Conservation (phyloP, 2,113 vertebrate genomes). For the Nematolebias whitei region DNA sequence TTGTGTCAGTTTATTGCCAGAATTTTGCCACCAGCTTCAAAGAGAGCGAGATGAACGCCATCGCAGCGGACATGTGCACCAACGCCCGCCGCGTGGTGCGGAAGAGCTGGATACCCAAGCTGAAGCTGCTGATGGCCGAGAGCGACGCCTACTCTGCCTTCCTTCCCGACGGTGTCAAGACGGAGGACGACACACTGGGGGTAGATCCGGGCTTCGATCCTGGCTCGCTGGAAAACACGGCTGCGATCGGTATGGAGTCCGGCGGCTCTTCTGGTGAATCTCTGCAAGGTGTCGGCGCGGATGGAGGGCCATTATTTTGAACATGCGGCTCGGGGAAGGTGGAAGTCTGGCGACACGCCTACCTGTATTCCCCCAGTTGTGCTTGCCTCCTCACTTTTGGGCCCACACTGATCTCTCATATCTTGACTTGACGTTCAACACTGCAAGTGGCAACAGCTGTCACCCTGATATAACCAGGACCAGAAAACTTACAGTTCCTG, state of each 20-base stretch:
- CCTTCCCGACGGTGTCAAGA: slow-evolving; percentile 88
- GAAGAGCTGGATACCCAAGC: slow-evolving; percentile 96
- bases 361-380: slow-evolving; percentile 51
- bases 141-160: slow-evolving; percentile 89
- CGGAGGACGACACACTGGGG: slow-evolving; percentile 87
- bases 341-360: slow-evolving; percentile 35
- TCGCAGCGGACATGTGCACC: slow-evolving; percentile 96
- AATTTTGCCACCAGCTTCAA: slow-evolving; percentile 97
- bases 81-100: slow-evolving; percentile 94
- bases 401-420: slow-evolving; percentile 65
- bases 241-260: slow-evolving; percentile 66
- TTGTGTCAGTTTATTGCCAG: slow-evolving; percentile 91
- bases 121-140: slow-evolving; percentile 91
- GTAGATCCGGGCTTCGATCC: slow-evolving; percentile 82
- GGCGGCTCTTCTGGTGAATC: slow-evolving; percentile 76
- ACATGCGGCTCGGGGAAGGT: slow-evolving; percentile 38
- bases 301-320: slow-evolving; percentile 79
- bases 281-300: slow-evolving; percentile 75
- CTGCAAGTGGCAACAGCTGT: slow-evolving; percentile 54
- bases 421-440: slow-evolving; percentile 65
- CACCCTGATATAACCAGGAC: slow-evolving; percentile 65
- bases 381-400: slow-evolving; percentile 65
- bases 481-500: slow-evolving; percentile 49
- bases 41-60: slow-evolving; percentile 98
- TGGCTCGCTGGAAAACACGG: slow-evolving; percentile 68